Evolutionary conservation across 2,888 invertebrate genomes (phyloP).

Genomic region (Pimpla rufipes): DNA sequence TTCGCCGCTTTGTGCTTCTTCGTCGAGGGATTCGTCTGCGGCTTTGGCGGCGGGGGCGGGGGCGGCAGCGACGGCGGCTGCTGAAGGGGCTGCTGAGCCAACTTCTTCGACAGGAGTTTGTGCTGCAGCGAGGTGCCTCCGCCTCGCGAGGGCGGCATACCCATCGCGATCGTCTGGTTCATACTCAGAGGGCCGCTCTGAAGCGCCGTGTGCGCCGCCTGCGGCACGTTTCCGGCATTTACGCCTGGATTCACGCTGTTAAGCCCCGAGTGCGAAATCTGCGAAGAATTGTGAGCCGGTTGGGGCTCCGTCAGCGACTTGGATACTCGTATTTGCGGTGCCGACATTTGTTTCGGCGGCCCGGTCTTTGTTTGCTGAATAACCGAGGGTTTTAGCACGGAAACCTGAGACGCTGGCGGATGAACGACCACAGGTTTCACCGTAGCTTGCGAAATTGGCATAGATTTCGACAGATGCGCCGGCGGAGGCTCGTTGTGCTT

Average conservation of each 20-base stretch:
- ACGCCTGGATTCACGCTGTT: slow-evolving; percentile 65
- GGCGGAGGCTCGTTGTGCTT: slow-evolving; percentile 71
- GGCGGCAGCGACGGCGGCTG: slow-evolving; percentile 22
- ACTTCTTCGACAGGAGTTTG: slow-evolving; percentile 82
- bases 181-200: slow-evolving; percentile 66
- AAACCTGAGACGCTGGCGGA: slow-evolving; percentile 76
- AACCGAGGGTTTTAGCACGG: slow-evolving; percentile 78
- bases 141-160: slow-evolving; percentile 68
- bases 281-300: slow-evolving; percentile 78
- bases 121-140: slow-evolving; percentile 81
- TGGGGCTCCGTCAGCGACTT: slow-evolving; percentile 80
- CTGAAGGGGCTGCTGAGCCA: slow-evolving; percentile 74
- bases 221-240: slow-evolving; percentile 67
- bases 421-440: slow-evolving; percentile 66
- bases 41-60: slow-evolving; percentile 32
- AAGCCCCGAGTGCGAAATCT: slow-evolving; percentile 73
- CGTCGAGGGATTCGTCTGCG: slow-evolving; percentile 52
- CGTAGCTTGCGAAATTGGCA: slow-evolving; percentile 70
- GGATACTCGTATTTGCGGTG: slow-evolving; percentile 80
- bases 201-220: slow-evolving; percentile 73
- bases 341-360: slow-evolving; percentile 67
- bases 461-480: slow-evolving; percentile 73
- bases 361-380: slow-evolving; percentile 72
- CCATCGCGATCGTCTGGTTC: slow-evolving; percentile 76
- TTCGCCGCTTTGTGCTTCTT: slow-evolving; percentile 76